Evolutionary conservation across 2,888 invertebrate genomes (phyloP).

Genomic region (Unio pictorum): DNA sequence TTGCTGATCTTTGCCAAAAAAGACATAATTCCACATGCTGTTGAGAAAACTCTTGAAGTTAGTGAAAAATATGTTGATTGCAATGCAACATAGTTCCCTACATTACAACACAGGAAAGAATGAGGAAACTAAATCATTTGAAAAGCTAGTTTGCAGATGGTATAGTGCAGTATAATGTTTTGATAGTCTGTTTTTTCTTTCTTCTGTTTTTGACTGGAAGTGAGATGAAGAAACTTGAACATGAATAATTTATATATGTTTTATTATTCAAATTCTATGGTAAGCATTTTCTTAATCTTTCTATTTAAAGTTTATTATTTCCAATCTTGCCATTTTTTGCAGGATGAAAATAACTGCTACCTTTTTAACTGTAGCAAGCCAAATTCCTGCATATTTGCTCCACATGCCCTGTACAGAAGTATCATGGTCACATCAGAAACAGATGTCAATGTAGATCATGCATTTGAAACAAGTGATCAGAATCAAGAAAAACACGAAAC

Average conservation of each 20-base stretch:
- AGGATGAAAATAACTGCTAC: conserved; percentile 59
- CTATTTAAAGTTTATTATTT: conserved; percentile 2
- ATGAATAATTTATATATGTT: conserved; percentile 1
- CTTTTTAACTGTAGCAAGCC: conserved; percentile 55
- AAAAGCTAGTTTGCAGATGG: too few species aligned
- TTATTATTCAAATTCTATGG: neutral
- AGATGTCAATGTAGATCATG: too few species aligned
- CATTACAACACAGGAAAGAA: too few species aligned
- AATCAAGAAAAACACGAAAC: conserved; percentile 31
- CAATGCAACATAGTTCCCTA: too few species aligned
- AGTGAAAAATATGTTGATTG: too few species aligned
- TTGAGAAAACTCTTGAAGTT: too few species aligned
- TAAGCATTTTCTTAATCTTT: neutral
- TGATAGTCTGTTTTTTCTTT: neutral
- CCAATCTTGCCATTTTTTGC: conserved; percentile 16
- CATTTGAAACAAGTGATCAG: too few species aligned
- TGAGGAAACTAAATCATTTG: too few species aligned
- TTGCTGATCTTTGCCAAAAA: too few species aligned
- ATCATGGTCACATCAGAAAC: too few species aligned
- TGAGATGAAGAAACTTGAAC: neutral
- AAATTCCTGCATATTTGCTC: conserved; percentile 49
- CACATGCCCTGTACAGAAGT: conserved; percentile 48
- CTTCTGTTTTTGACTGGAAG: neutral
- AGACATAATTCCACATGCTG: too few species aligned
- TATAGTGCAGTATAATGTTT: too few species aligned